These are phyloP conservation scores for Caenorhabditis wallacei DNA, from an alignment of 2,888 invertebrate genomes.

Conservation along the genomic window DNA sequence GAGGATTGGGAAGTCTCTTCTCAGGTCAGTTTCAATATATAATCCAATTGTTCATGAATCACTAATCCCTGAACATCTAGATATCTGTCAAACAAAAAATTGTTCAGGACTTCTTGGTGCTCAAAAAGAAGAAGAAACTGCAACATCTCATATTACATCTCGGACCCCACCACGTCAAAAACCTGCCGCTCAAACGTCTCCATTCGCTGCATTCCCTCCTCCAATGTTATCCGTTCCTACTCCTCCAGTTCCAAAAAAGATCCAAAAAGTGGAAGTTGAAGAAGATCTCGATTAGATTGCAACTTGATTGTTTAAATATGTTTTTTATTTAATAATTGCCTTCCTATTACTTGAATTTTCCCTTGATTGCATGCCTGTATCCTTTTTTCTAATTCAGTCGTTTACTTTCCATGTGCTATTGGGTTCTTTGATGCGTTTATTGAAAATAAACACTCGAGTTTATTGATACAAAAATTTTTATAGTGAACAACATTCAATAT, in stretches of 20 bases:
- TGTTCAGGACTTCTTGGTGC: constrained; percentile 41
- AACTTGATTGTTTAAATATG: background rate
- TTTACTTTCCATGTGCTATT: constrained; percentile 27
- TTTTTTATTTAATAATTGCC: background rate
- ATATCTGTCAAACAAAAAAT: background rate
- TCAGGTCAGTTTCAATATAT: constrained; percentile 2
- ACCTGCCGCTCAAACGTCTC: constrained; percentile 8
- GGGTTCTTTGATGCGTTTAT: constrained; percentile 15
- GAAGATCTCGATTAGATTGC: constrained; percentile 51
- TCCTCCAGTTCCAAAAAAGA: constrained; percentile 4
- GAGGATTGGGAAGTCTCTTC: constrained; percentile 42
- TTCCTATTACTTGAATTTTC: constrained; percentile 15
- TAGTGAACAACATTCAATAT: constrained; percentile 3
- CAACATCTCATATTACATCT: constrained; percentile 44
- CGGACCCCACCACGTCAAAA: constrained; percentile 29
- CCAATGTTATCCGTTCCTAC: background rate
- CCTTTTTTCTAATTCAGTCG: background rate
- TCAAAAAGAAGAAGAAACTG: constrained; percentile 44
- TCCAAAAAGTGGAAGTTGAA: constrained; percentile 37
- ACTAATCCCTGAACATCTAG: background rate
- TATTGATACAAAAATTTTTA: constrained; percentile 1
- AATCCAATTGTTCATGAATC: no score
- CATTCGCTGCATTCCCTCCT: constrained; percentile 9
- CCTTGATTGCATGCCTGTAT: constrained; percentile 19
- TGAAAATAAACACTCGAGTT: background rate